Percentiles rank a stretch among this genome's conserved stretches.
Conservation (phyloP, 2,888 invertebrate species). For the Carabus problematicus region DNA sequence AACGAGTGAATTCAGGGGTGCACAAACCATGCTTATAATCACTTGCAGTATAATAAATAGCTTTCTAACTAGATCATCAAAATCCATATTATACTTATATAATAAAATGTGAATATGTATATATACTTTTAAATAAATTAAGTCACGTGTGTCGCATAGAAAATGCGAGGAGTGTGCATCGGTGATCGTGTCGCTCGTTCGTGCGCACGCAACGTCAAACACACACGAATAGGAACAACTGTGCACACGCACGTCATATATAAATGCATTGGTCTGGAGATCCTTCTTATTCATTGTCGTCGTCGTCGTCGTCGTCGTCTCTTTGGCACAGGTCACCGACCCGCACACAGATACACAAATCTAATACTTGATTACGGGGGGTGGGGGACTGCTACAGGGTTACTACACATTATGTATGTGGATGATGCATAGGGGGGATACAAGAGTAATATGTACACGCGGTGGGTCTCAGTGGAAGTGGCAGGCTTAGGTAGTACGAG, state of each 20-base stretch:
- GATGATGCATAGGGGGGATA: not conserved
- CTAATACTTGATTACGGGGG: conserved; percentile 25
- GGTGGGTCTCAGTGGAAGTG: conserved; percentile 24
- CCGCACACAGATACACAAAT: conserved; percentile 16
- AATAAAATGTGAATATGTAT: no score
- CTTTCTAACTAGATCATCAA: no score
- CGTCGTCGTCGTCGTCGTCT: conserved; percentile 20
- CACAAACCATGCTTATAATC: not conserved
- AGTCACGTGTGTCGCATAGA: no score
- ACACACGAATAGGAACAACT: conserved; percentile 19
- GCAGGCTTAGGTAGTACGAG: conserved; percentile 13
- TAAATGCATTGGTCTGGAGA: conserved; percentile 41
- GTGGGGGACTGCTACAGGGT: not conserved
- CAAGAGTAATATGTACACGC: conserved; percentile 24
- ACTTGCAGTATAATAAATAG: no score
- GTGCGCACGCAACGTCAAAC: conserved; percentile 7
- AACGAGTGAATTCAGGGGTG: conserved; percentile 13
- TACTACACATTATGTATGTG: conserved; percentile 1
- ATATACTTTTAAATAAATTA: no score
- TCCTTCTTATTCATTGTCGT: conserved; percentile 14
- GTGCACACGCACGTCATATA: conserved; percentile 20
- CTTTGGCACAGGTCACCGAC: conserved; percentile 35
- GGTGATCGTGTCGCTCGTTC: not conserved
- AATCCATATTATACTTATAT: no score
- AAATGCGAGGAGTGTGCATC: no score